A percentile compares a stretch with the other conserved stretches of the same genome.
Conservation (phyloP, 2,888 invertebrate species). For the Oegoconia quadripuncta region DNA sequence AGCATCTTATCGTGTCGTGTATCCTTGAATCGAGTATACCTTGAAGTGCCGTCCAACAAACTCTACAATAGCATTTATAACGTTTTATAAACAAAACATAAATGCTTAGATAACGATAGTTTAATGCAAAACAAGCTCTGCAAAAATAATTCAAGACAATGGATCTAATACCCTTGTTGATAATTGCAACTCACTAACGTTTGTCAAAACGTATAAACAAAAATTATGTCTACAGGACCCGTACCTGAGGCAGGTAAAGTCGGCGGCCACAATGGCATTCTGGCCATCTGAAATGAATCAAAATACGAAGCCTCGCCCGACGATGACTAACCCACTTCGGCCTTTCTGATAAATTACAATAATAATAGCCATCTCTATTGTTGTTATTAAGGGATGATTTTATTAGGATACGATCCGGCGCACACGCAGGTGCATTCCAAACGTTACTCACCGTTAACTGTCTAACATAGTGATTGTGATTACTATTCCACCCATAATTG, state of each 20-base stretch:
- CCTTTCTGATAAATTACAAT: constrained; percentile 63
- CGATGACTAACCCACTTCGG: constrained; percentile 48
- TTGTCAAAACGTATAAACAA: constrained; percentile 71
- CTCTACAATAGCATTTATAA: no score
- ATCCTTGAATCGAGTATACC: no score
- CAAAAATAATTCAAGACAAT: constrained; percentile 9
- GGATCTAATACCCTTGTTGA: constrained; percentile 52
- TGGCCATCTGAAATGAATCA: constrained; percentile 73
- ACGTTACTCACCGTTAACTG: constrained; percentile 42
- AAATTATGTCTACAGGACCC: constrained; percentile 29
- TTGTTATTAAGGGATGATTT: constrained; percentile 69
- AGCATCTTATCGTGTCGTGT: no score
- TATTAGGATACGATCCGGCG: constrained; percentile 54
- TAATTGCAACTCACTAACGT: constrained; percentile 53
- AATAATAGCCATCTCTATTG: constrained; percentile 60
- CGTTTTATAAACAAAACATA: no score
- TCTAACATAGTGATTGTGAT: constrained; percentile 45
- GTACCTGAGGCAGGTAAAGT: constrained; percentile 56
- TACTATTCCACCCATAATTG: constrained; percentile 23
- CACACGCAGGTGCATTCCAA: constrained; percentile 47
- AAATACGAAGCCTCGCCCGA: constrained; percentile 51
- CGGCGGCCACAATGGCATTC: constrained; percentile 72
- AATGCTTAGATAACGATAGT: no score
- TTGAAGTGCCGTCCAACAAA: no score
- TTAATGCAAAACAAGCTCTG: constrained; percentile 9